These are phyloP conservation scores for Urocitellus parryii DNA, from an alignment of 2,113 vertebrate genomes.

Conservation along the genomic window DNA sequence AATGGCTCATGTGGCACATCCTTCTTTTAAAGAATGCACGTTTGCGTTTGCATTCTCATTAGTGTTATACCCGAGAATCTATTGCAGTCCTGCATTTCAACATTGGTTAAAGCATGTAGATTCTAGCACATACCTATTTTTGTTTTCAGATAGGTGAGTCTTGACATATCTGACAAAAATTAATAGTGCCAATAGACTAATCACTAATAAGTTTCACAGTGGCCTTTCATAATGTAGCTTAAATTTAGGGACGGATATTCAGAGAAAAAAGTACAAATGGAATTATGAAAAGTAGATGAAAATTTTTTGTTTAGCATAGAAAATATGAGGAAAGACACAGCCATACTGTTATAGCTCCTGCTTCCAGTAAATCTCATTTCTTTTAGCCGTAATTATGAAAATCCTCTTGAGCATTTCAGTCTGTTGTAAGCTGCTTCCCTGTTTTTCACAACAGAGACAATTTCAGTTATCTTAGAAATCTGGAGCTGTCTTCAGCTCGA, in stretches of 20 bases:
- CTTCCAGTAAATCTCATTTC: conserved; percentile 81
- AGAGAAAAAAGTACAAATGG: conserved; percentile 77
- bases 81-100: neutral
- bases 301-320: conserved; percentile 60
- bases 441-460: conserved; percentile 80
- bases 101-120: neutral
- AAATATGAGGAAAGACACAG: conserved; percentile 74
- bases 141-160: conserved; percentile 23
- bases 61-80: neutral
- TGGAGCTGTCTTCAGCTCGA: conserved; percentile 80
- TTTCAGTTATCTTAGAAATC: conserved; percentile 85
- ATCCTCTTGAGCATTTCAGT: conserved; percentile 79
- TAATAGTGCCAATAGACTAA: neutral
- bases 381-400: conserved; percentile 85
- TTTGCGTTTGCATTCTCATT: conserved; percentile 23
- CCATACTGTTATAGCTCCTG: conserved; percentile 77
- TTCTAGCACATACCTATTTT: neutral
- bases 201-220: neutral
- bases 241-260: conserved; percentile 67
- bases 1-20: neutral
- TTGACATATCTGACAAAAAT: conserved; percentile 36
- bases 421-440: conserved; percentile 66
- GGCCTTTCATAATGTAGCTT: conserved; percentile 50
- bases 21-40: neutral
- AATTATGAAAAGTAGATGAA: conserved; percentile 64